Evolutionary conservation across 2,113 vertebrate genomes (phyloP).

Genomic region (Pan troglodytes): NHGRI_mPanTro3-v2.1_pri NC_072402.2:169888001-169888500

Average conservation of each 20-base stretch:
- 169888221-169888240: not conserved
- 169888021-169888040: slow-evolving; percentile 9
- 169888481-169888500: not conserved
- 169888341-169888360: not conserved
- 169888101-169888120: not conserved
- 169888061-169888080: not conserved
- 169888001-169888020: not conserved
- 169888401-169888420: not conserved
- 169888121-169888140: not conserved
- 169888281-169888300: not conserved
- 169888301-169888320: not conserved
- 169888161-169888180: not conserved
- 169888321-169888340: not conserved
- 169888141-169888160: not conserved
- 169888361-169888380: not conserved
- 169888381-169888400: not conserved
- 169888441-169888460: not conserved
- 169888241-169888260: not conserved
- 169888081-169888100: not conserved
- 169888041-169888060: not conserved
- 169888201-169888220: not conserved
- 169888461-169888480: not conserved
- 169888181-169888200: not conserved
- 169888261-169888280: not conserved
- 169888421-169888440: not conserved